These are phyloP conservation scores for Leguminivora glycinivorella DNA, from an alignment of 1,140 invertebrate species.

Conservation along the genomic window DNA sequence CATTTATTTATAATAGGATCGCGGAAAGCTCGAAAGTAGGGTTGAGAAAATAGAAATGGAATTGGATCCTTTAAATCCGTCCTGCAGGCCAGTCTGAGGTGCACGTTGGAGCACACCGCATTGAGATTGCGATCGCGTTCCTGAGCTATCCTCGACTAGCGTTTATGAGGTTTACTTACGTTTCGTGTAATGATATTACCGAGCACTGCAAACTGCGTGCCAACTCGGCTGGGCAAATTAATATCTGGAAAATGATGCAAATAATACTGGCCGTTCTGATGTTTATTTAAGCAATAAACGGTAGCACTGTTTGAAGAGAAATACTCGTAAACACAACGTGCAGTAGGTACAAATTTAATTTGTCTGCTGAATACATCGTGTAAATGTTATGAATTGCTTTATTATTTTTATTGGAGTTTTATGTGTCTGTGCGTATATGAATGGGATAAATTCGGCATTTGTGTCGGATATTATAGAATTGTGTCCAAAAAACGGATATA, in stretches of 20 bases:
- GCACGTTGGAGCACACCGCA: neutral
- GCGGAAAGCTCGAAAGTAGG: conserved; percentile 41
- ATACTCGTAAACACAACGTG: neutral
- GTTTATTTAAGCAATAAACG: neutral
- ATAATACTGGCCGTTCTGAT: neutral
- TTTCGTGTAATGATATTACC: neutral
- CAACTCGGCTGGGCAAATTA: neutral
- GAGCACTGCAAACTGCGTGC: conserved; percentile 2
- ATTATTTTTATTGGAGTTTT: neutral
- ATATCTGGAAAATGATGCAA: neutral
- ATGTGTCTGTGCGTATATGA: too few species aligned
- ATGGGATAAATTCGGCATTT: too few species aligned
- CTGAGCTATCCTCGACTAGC: conserved; percentile 9
- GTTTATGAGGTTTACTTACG: conserved; percentile 8
- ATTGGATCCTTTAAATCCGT: conserved; percentile 42
- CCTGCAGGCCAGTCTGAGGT: conserved; percentile 27
- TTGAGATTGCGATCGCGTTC: conserved; percentile 32
- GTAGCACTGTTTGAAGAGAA: neutral
- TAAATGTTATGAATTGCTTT: neutral
- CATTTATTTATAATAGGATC: conserved; percentile 46
- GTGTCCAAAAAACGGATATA: too few species aligned
- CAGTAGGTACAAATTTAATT: neutral
- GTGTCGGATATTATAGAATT: too few species aligned
- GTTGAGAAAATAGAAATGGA: conserved; percentile 50
- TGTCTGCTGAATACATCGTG: neutral